Evolutionary conservation across 2,888 invertebrate genomes (phyloP).

Genomic region (Exephanes ischioxanthus): DNA sequence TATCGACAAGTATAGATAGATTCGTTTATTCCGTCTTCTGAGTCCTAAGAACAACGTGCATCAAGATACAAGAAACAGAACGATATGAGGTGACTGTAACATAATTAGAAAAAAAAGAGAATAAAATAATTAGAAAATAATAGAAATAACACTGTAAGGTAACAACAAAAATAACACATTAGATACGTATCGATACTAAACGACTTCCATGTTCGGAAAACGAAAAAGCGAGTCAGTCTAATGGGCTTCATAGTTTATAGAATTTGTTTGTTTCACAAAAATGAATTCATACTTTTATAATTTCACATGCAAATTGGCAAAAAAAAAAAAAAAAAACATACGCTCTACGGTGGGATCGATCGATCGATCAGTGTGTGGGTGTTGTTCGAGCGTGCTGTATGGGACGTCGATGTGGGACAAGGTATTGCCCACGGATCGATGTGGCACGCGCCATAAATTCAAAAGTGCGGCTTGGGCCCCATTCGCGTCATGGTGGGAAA

Average conservation of each 20-base stretch:
- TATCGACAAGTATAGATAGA: too few species aligned
- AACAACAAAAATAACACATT: too few species aligned
- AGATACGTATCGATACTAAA: neutral
- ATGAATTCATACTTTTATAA: neutral
- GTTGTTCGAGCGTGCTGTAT: slow-evolving; percentile 46
- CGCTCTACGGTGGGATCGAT: neutral
- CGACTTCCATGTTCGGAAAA: neutral
- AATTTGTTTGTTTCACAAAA: neutral
- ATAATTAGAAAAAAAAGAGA: too few species aligned
- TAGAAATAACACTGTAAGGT: too few species aligned
- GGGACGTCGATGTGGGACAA: slow-evolving; percentile 33
- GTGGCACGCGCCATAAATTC: slow-evolving; percentile 66
- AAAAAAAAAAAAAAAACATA: neutral
- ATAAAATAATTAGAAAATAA: too few species aligned
- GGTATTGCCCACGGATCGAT: slow-evolving; percentile 58
- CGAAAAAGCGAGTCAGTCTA: too few species aligned
- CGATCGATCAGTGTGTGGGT: neutral
- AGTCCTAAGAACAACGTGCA: too few species aligned
- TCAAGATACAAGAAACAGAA: too few species aligned
- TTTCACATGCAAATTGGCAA: neutral
- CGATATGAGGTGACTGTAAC: too few species aligned
- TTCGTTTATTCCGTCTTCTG: too few species aligned
- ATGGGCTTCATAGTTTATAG: neutral
- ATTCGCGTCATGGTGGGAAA: slow-evolving; percentile 39
- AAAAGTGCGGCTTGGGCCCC: slow-evolving; percentile 57